A percentile compares a stretch with the other conserved stretches of the same genome.
Conservation (phyloP, 2,113 vertebrate species). For the Amazona vittata region DNA sequence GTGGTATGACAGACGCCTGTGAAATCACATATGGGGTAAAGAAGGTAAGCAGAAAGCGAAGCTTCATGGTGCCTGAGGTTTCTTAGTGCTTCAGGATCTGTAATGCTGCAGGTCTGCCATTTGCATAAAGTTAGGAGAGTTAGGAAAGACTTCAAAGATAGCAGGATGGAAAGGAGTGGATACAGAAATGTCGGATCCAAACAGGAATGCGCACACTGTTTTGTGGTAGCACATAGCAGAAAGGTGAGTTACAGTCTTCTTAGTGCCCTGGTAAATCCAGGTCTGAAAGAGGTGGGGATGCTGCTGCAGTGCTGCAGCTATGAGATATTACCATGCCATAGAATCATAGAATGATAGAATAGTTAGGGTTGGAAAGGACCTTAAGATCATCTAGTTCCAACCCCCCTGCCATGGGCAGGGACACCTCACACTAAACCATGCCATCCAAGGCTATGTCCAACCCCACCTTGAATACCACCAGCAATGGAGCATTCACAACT, state of each 20-base stretch:
- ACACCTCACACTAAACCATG: no score
- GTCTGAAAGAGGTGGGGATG: not conserved
- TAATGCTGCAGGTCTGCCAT: not conserved
- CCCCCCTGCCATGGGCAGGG: no score
- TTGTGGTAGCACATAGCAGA: not conserved
- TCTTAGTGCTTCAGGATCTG: not conserved
- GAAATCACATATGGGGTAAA: not conserved
- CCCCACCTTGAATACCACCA: no score
- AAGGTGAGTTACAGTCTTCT: not conserved
- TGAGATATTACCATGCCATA: not conserved
- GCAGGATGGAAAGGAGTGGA: not conserved
- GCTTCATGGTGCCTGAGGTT: not conserved
- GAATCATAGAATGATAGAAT: no score
- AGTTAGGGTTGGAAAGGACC: no score
- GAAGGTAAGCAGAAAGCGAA: not conserved
- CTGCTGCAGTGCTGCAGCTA: not conserved
- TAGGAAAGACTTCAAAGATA: not conserved
- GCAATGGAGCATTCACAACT: no score
- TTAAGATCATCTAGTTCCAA: no score
- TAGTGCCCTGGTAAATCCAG: not conserved
- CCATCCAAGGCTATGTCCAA: no score
- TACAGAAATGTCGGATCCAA: not conserved
- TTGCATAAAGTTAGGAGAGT: not conserved
- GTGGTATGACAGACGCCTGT: not conserved
- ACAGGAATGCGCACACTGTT: accelerated